A percentile compares a stretch with the other conserved stretches of the same genome.
Conservation (phyloP, 30 jellyfish, hydroid and myxozoan genomes). For the Pelagia noctiluca region DNA sequence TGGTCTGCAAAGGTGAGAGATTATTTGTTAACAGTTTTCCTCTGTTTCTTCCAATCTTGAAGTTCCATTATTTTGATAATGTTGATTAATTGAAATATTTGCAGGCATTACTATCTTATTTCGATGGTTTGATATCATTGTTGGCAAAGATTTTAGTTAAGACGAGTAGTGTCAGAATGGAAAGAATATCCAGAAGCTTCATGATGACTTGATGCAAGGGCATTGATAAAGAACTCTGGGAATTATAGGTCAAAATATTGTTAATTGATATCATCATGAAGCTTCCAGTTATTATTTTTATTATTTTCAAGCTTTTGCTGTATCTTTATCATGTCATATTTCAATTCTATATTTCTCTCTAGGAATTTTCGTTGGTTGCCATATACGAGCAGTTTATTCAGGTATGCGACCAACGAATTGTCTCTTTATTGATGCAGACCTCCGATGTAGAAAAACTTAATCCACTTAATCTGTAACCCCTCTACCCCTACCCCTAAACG, state of each 20-base stretch:
- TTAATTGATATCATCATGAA: no score
- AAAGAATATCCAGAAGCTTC: no score
- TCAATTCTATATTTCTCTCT: not conserved
- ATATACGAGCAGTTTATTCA: slow-evolving; percentile 23
- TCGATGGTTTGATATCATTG: not conserved
- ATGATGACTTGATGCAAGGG: no score
- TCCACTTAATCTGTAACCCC: no score
- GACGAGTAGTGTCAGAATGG: not conserved
- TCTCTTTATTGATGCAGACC: not conserved
- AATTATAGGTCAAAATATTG: no score
- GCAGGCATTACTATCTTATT: not conserved
- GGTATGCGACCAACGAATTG: not conserved
- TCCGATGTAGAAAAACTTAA: no score
- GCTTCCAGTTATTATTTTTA: no score
- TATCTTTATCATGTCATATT: not conserved
- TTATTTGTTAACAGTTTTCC: no score
- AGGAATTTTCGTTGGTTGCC: not conserved
- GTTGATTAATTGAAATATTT: not conserved
- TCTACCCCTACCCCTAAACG: no score
- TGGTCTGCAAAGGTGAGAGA: slow-evolving; percentile 18
- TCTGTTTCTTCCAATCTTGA: not conserved
- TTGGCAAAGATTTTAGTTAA: not conserved
- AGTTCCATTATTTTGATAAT: no score
- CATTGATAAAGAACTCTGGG: no score
- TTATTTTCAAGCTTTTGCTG: no score